phyloP scores from a whole-genome alignment of 2,113 vertebrate species.

The Melanotaenia duboulayi region DNA sequence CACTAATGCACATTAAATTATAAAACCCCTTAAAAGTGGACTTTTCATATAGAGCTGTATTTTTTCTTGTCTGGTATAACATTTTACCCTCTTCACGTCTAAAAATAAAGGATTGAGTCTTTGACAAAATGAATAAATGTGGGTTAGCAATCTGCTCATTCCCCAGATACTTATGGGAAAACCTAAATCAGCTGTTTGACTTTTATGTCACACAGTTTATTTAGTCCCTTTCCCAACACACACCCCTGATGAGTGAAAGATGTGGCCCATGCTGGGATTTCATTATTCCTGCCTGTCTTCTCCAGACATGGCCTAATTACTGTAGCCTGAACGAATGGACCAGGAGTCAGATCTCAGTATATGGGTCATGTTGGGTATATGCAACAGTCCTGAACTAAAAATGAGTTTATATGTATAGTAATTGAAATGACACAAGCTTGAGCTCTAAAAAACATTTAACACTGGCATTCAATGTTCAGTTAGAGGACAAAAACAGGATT shows the following conservation, averaged over 20 bases:
- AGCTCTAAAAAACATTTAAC: neutral
- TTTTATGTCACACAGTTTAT: neutral
- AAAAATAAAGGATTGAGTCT: too few relatives aligned
- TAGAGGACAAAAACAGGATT: neutral
- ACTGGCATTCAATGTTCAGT: neutral
- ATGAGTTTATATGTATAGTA: neutral
- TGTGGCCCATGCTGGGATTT: constrained; percentile 7
- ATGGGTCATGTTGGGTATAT: constrained; percentile 1
- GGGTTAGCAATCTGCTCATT: neutral
- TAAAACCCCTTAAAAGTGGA: too few relatives aligned
- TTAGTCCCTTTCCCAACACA: neutral
- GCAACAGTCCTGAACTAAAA: neutral
- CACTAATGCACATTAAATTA: neutral
- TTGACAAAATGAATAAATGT: too few relatives aligned
- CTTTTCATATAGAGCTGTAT: too few relatives aligned
- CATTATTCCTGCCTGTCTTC: constrained; percentile 19
- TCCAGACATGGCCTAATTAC: constrained; percentile 21
- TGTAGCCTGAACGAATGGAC: constrained; percentile 28
- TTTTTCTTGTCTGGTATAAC: too few relatives aligned
- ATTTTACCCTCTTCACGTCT: too few relatives aligned
- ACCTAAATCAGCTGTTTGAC: neutral
- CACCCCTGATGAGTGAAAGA: neutral
- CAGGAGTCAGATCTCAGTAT: constrained; percentile 26
- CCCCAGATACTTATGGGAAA: neutral
- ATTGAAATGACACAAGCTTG: constrained; percentile 14